These are phyloP conservation scores for Tenthredo livida DNA, from an alignment of 2,888 invertebrate species.

Conservation along the genomic window DNA sequence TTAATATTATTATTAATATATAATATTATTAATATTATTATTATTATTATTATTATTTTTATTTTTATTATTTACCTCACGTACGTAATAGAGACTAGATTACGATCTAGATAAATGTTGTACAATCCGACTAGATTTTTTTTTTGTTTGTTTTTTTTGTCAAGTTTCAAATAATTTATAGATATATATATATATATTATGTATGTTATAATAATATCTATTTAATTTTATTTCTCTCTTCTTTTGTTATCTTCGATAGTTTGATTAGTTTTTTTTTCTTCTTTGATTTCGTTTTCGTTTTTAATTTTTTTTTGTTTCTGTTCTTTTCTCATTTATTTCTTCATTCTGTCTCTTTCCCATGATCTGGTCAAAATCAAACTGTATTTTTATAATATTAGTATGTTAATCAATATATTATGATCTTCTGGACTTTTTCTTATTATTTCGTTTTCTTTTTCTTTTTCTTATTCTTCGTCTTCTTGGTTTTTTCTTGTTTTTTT, in stretches of 20 bases:
- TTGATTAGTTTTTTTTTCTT: constrained; percentile 47
- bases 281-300: too few species aligned
- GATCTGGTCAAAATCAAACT: too few species aligned
- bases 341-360: constrained; percentile 50
- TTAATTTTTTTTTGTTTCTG: constrained; percentile 51
- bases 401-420: too few species aligned
- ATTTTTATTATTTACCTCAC: constrained; percentile 20
- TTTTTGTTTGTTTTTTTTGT: background rate
- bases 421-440: background rate
- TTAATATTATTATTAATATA: background rate
- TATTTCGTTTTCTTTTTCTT: too few species aligned
- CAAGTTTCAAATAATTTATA: constrained; percentile 57
- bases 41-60: background rate
- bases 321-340: constrained; percentile 32
- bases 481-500: background rate
- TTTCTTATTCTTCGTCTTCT: background rate
- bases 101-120: constrained; percentile 13
- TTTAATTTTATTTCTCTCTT: background rate
- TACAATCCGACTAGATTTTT: constrained; percentile 38
- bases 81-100: constrained; percentile 18
- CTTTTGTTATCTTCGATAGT: too few species aligned
- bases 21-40: background rate
- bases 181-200: constrained; percentile 13
- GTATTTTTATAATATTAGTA: too few species aligned
- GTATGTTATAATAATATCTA: background rate